Percentiles rank a stretch among this genome's conserved stretches.
These are phyloP conservation scores for Galeopsomyia nigrocyanea DNA, from an alignment of 2,888 invertebrate genomes.

Conservation along the genomic window DNA sequence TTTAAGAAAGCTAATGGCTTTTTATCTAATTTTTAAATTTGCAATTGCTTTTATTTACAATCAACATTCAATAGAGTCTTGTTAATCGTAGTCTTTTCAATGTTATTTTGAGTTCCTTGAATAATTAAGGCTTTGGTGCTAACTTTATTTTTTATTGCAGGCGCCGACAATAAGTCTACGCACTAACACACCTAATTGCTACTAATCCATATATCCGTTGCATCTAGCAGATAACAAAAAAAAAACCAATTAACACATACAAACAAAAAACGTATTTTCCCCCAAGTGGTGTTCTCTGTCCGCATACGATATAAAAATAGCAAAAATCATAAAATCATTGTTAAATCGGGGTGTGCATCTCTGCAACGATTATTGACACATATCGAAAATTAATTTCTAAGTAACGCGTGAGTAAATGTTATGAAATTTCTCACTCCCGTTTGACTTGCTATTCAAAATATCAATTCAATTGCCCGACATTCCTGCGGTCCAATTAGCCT, in stretches of 20 bases:
- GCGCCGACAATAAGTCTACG: conserved; percentile 70
- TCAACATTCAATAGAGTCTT: too few species aligned
- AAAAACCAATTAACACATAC: conserved; percentile 47
- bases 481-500: conserved; percentile 49
- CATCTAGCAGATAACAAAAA: conserved; percentile 58
- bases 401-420: background rate
- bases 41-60: too few species aligned
- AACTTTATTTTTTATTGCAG: conserved; percentile 69
- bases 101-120: conserved; percentile 38
- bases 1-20: conserved; percentile 39
- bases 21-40: conserved; percentile 11
- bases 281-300: conserved; percentile 51
- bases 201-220: conserved; percentile 63
- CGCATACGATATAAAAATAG: conserved; percentile 44
- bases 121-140: conserved; percentile 51
- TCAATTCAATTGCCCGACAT: conserved; percentile 32
- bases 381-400: conserved; percentile 28
- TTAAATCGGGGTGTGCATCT: conserved; percentile 51
- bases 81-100: conserved; percentile 18
- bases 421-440: conserved; percentile 12
- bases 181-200: conserved; percentile 67
- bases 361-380: conserved; percentile 45
- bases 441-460: conserved; percentile 14
- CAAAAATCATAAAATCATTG: conserved; percentile 45
- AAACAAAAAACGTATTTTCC: conserved; percentile 46